Conservation (phyloP, 2,888 invertebrate species). For the Tenthredo mesomela region DNA sequence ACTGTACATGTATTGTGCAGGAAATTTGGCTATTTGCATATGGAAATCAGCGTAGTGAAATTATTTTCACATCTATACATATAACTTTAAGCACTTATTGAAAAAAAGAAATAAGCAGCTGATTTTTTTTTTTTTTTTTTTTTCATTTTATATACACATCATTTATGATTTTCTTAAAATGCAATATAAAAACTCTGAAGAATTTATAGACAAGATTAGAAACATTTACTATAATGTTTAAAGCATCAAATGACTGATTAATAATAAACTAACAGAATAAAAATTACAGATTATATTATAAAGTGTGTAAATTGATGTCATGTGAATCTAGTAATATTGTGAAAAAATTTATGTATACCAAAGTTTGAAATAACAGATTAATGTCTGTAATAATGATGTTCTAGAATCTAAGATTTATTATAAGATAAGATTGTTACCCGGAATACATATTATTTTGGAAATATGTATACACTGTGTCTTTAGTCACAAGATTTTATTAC, state of each 20-base stretch:
- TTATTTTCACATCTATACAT: neutral
- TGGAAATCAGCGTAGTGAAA: constrained; percentile 66
- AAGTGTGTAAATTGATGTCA: neutral
- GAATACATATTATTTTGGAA: constrained; percentile 8
- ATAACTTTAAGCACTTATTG: neutral
- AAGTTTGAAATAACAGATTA: constrained; percentile 2
- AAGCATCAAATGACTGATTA: constrained; percentile 29
- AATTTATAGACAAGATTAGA: neutral
- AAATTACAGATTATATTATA: neutral
- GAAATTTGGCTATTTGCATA: constrained; percentile 86
- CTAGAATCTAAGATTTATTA: constrained; percentile 1
- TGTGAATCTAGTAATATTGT: neutral
- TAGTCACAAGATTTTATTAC: neutral
- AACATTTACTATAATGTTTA: neutral
- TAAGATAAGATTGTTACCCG: constrained; percentile 20
- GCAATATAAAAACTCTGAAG: neutral
- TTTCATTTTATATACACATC: neutral
- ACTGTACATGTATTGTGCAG: constrained; percentile 94
- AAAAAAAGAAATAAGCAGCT: neutral
- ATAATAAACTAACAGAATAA: neutral
- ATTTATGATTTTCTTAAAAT: neutral
- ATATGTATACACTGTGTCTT: neutral
- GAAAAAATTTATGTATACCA: neutral
- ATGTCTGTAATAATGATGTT: neutral
- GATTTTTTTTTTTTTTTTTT: neutral